Evolutionary conservation across 2,113 vertebrate species (phyloP).

Genomic region (Acrocephalus arundinaceus): DNA sequence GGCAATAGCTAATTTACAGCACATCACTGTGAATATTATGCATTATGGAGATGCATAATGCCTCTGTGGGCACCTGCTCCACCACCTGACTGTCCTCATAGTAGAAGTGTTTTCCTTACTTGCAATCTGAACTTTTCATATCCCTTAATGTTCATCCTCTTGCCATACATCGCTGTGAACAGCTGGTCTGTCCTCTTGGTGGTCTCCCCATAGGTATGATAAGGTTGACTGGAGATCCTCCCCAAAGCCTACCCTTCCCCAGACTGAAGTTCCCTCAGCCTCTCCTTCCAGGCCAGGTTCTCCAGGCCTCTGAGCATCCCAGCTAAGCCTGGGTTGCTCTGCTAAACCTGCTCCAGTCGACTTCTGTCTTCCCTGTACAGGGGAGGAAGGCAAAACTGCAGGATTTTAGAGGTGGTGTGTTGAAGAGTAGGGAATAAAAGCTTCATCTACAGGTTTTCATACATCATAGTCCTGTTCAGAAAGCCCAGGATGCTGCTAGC

Average conservation of each 20-base stretch:
- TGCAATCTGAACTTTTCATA: background rate
- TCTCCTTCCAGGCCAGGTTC: background rate
- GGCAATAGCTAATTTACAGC: background rate
- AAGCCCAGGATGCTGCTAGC: background rate
- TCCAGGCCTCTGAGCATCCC: background rate
- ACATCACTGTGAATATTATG: background rate
- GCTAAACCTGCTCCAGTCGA: background rate
- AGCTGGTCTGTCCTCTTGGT: background rate
- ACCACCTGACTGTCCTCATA: background rate
- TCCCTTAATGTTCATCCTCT: background rate
- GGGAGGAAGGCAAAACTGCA: background rate
- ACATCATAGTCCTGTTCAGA: background rate
- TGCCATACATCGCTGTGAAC: background rate
- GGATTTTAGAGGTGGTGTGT: background rate
- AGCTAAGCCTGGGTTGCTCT: background rate
- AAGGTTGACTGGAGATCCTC: background rate
- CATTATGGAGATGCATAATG: background rate
- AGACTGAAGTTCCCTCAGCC: background rate
- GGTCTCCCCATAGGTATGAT: background rate
- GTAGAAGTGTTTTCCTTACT: background rate
- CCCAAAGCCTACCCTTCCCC: background rate
- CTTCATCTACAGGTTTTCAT: background rate
- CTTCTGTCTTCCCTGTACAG: accelerated
- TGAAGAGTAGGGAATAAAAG: background rate
- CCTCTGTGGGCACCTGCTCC: background rate